phyloP scores from a whole-genome alignment of 2,888 invertebrate species.

The Synanthedon andrenaeformis region DNA sequence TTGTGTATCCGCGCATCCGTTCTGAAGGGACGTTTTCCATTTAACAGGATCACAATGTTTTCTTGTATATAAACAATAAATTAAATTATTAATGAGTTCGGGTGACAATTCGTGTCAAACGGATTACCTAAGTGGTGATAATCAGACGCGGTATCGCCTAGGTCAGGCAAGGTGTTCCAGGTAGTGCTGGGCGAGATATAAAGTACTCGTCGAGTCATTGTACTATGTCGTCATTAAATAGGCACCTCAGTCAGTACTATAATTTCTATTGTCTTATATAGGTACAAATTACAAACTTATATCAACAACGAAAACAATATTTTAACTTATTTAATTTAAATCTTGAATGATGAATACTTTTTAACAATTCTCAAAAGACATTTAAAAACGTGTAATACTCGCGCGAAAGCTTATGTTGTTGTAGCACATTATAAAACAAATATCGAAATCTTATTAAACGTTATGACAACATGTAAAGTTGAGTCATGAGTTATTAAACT shows the following conservation, averaged over 20 bases:
- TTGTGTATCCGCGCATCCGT: constrained; percentile 53
- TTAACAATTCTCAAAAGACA: constrained; percentile 25
- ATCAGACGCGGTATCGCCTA: constrained; percentile 7
- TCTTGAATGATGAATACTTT: constrained; percentile 8
- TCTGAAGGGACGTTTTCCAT: constrained; percentile 44
- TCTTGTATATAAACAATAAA: constrained; percentile 23
- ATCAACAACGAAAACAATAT: not conserved
- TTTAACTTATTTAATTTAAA: not conserved
- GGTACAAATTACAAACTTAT: not conserved
- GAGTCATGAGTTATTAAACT: constrained; percentile 26
- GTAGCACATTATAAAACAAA: constrained; percentile 21
- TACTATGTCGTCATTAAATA: constrained; percentile 17
- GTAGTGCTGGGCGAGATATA: constrained; percentile 21
- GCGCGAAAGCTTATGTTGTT: constrained; percentile 42
- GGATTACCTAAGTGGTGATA: not conserved
- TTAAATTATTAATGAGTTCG: constrained; percentile 12
- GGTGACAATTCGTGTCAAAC: constrained; percentile 6
- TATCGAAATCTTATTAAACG: no score
- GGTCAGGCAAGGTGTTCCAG: constrained; percentile 30
- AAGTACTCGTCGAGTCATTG: constrained; percentile 18
- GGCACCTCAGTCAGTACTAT: constrained; percentile 17
- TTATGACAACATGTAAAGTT: no score
- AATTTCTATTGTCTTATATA: constrained; percentile 11
- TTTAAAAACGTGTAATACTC: constrained; percentile 31
- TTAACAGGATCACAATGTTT: constrained; percentile 53